Conservation (phyloP, 2,797 vertebrate species). For the Pseudochaenichthys georgianus region DNA sequence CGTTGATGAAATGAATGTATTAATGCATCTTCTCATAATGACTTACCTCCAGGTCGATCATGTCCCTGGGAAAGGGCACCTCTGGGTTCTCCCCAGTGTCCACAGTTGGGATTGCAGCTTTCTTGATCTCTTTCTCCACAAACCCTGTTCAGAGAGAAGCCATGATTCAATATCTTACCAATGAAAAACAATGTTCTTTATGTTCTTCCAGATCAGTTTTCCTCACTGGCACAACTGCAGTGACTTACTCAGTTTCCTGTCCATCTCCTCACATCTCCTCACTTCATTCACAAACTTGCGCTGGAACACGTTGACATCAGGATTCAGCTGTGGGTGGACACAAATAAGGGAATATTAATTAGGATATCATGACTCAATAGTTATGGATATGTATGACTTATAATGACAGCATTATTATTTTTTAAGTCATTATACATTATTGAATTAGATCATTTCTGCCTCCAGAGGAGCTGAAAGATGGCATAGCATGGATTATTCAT, state of each 20-base stretch:
- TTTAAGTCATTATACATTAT: background rate
- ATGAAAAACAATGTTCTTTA: background rate
- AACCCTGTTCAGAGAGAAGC: slow-evolving; percentile 85
- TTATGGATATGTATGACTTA: background rate
- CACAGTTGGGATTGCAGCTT: slow-evolving; percentile 91
- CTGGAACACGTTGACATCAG: slow-evolving; percentile 98
- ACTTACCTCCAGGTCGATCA: slow-evolving; percentile 96
- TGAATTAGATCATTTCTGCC: background rate
- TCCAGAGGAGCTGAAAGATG: background rate
- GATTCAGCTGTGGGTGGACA: slow-evolving; percentile 89
- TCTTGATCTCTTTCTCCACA: slow-evolving; percentile 99
- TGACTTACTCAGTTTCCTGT: slow-evolving; percentile 94
- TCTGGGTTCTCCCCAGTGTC: slow-evolving; percentile 98
- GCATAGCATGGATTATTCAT: background rate
- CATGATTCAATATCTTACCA: background rate
- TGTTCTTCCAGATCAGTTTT: background rate
- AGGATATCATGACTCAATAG: background rate
- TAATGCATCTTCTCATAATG: background rate
- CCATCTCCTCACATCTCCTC: slow-evolving; percentile 97
- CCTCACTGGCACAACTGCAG: background rate
- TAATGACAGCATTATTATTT: no score
- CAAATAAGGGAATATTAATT: background rate
- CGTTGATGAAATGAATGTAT: background rate
- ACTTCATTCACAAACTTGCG: slow-evolving; percentile 99
- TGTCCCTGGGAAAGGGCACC: slow-evolving; percentile 96